These are phyloP conservation scores for Sebastes schlegelii DNA, from an alignment of 2,113 vertebrate species.

Conservation along the genomic window DNA sequence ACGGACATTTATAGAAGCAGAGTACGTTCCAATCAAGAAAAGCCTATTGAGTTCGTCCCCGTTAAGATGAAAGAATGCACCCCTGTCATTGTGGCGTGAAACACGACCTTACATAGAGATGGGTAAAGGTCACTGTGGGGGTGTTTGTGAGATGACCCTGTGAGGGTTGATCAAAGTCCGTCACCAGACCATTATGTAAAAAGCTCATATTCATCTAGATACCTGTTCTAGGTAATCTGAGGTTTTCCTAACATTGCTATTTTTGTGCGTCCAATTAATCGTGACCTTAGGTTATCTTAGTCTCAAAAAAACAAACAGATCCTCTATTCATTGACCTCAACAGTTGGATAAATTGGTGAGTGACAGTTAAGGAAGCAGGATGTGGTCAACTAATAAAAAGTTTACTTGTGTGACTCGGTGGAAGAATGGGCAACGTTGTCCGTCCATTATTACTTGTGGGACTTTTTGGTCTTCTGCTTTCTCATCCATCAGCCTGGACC, in stretches of 20 bases:
- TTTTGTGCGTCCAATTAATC: conserved; percentile 9
- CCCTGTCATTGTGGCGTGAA: conserved; percentile 30
- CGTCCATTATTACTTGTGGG: not conserved
- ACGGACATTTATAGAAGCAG: conserved; percentile 58
- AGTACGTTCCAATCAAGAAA: conserved; percentile 38
- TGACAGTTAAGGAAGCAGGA: conserved; percentile 31
- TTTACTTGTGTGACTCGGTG: too few species aligned
- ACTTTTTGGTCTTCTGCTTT: not conserved
- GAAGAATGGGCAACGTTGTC: not conserved
- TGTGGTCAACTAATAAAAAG: not conserved
- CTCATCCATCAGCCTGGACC: not conserved
- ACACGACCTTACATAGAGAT: conserved; percentile 22
- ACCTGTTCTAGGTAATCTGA: conserved; percentile 39
- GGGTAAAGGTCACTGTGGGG: conserved; percentile 40
- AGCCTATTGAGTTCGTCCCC: not conserved
- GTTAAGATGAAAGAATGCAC: conserved; percentile 34
- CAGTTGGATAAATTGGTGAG: conserved; percentile 20
- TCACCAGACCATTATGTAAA: conserved; percentile 44
- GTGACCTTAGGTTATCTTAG: conserved; percentile 30
- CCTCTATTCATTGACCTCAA: conserved; percentile 10
- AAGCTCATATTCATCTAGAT: conserved; percentile 19
- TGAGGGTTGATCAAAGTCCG: conserved; percentile 69
- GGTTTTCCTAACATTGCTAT: conserved; percentile 17
- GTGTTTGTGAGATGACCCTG: conserved; percentile 36
- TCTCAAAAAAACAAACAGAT: conserved; percentile 15